These are phyloP conservation scores for Merops nubicus DNA, from an alignment of 2,113 vertebrate species.

Conservation along the genomic window DNA sequence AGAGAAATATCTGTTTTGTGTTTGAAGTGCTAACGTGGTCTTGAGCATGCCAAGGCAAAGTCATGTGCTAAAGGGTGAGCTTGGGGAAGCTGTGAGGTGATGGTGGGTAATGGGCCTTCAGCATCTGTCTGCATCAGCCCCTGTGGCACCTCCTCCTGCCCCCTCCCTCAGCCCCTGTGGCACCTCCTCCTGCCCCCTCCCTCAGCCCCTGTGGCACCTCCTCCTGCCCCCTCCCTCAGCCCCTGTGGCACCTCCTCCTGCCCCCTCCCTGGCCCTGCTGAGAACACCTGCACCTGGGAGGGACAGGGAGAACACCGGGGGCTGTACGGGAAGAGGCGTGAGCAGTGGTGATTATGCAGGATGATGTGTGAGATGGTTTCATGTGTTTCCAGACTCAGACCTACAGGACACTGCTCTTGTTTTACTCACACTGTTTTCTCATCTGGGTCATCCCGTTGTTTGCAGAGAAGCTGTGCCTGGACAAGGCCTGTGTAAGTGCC, in stretches of 20 bases:
- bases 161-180: too few relatives aligned
- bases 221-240: too few relatives aligned
- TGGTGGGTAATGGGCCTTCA: not conserved
- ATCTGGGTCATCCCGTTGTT: not conserved
- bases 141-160: too few relatives aligned
- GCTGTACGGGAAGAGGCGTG: not conserved
- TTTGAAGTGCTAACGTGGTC: not conserved
- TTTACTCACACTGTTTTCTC: not conserved
- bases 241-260: not conserved
- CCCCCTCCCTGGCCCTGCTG: accelerated
- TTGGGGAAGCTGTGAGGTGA: not conserved
- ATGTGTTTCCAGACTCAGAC: not conserved
- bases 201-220: too few relatives aligned
- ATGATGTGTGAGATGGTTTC: not conserved
- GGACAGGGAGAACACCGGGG: not conserved
- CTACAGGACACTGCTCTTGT: not conserved
- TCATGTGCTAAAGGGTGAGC: not conserved
- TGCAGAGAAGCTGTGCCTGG: not conserved
- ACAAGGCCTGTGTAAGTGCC: not conserved
- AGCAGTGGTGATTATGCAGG: not conserved
- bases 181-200: too few relatives aligned
- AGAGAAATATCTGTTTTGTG: not conserved
- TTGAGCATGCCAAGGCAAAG: not conserved
- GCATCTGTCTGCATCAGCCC: not conserved
- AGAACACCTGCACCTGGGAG: not conserved